A percentile compares a stretch with the other conserved stretches of the same genome.
Evolutionary conservation across 2,113 vertebrate genomes (phyloP).

Genomic region (Ammodytes dubius): DNA sequence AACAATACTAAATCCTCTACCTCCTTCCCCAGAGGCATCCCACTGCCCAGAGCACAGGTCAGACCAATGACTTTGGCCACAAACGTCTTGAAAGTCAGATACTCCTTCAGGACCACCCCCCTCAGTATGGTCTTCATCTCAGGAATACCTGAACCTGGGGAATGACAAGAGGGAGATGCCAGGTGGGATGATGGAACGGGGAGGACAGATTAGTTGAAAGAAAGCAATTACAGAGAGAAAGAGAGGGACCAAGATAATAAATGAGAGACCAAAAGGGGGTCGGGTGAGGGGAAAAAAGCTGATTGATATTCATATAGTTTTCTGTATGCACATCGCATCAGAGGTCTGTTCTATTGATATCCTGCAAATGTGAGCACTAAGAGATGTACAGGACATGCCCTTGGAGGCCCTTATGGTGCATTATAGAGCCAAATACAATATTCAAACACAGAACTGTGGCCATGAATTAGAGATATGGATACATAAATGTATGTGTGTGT

Average conservation of each 20-base stretch:
- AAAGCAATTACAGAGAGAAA: slow-evolving; percentile 65
- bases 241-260: slow-evolving; percentile 51
- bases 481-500: slow-evolving; percentile 25
- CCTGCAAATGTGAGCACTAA: slow-evolving; percentile 41
- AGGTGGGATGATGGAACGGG: slow-evolving; percentile 55
- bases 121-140: slow-evolving; percentile 99
- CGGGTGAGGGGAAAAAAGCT: slow-evolving; percentile 6
- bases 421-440: slow-evolving; percentile 53
- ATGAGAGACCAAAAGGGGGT: slow-evolving; percentile 32
- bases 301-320: slow-evolving; percentile 75
- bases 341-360: slow-evolving; percentile 51
- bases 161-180: slow-evolving; percentile 8
- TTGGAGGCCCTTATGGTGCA: slow-evolving; percentile 43
- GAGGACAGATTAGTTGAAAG: slow-evolving; percentile 48
- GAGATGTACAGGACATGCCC: slow-evolving; percentile 39
- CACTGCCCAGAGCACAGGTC: slow-evolving; percentile 96
- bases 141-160: slow-evolving; percentile 94
- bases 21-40: slow-evolving; percentile 99
- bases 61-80: slow-evolving; percentile 98
- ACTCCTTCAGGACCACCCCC: slow-evolving; percentile 97
- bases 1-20: slow-evolving; percentile 75
- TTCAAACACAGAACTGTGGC: slow-evolving; percentile 47
- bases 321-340: slow-evolving; percentile 65
- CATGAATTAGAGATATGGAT: slow-evolving; percentile 33
- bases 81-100: slow-evolving; percentile 98